Evolutionary conservation across 2,113 vertebrate genomes (phyloP).

Genomic region (Lepus americanus): DNA sequence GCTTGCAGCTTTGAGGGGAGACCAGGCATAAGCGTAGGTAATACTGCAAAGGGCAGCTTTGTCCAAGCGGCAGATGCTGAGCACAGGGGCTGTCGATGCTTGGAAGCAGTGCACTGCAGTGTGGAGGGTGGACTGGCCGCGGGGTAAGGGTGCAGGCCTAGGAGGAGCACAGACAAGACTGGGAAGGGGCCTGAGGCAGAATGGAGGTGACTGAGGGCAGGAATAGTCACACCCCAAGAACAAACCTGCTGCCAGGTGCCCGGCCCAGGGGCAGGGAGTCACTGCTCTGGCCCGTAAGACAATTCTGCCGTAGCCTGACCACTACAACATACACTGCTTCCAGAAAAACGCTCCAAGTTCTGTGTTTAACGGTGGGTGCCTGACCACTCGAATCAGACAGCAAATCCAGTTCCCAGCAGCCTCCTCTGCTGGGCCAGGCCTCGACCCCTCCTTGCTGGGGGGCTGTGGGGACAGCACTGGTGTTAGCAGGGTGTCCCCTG

Average conservation of each 20-base stretch:
- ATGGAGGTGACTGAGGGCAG: neutral
- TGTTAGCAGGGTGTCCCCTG: neutral
- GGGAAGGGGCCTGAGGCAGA: neutral
- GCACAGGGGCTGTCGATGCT: accelerated
- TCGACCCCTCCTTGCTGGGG: neutral
- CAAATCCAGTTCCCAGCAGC: neutral
- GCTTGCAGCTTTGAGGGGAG: too few species aligned
- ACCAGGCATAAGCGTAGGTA: neutral
- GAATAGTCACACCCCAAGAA: neutral
- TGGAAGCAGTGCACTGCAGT: neutral
- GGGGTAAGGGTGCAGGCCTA: neutral
- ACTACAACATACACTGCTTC: neutral
- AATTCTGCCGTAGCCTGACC: neutral
- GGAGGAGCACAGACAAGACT: neutral
- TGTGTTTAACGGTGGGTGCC: neutral
- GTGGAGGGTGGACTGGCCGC: neutral
- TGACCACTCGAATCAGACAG: neutral
- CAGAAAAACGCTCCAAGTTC: neutral
- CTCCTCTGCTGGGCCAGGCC: too few species aligned
- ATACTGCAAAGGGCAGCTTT: neutral
- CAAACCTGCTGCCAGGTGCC: accelerated
- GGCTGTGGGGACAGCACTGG: too few species aligned
- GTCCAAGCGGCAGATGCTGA: neutral
- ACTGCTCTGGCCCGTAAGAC: neutral
- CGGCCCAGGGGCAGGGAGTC: neutral